Evolutionary conservation across 2,113 vertebrate genomes (phyloP).

Genomic region (Callocephalon fimbriatum): DNA sequence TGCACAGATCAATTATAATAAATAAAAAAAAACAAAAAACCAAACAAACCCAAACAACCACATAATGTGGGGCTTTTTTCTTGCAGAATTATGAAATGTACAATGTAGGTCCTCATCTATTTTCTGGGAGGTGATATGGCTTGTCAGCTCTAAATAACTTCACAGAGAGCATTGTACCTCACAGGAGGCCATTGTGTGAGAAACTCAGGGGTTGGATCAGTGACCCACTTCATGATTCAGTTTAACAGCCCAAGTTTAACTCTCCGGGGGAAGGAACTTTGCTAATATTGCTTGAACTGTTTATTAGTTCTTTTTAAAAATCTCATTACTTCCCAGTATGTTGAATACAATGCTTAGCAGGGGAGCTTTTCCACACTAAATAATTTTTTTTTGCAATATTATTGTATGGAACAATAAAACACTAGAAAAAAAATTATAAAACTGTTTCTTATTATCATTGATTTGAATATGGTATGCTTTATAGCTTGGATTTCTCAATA

Average conservation of each 20-base stretch:
- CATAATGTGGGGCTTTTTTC: not conserved
- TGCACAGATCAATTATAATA: not conserved
- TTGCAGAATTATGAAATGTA: not conserved
- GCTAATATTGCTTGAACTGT: not conserved
- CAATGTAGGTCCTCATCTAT: not conserved
- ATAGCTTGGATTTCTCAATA: slow-evolving; percentile 14
- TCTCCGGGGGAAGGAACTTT: not conserved
- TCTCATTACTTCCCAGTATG: not conserved
- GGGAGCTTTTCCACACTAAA: slow-evolving; percentile 27
- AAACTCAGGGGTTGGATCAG: not conserved
- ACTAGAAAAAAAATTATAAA: not conserved
- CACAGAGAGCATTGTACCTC: not conserved
- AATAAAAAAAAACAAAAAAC: not conserved
- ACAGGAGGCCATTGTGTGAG: not conserved
- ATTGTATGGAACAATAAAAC: slow-evolving; percentile 10
- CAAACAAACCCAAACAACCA: not conserved
- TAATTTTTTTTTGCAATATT: slow-evolving; percentile 40
- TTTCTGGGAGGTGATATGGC: not conserved
- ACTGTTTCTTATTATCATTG: slow-evolving; percentile 32
- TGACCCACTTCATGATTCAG: not conserved
- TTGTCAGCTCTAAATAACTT: slow-evolving; percentile 26
- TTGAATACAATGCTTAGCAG: slow-evolving; percentile 1
- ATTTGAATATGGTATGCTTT: slow-evolving; percentile 38
- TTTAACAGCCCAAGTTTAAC: not conserved
- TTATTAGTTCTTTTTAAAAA: slow-evolving; percentile 16